Percentiles rank a stretch among this genome's conserved stretches.
These are phyloP conservation scores for Phyllotis vaccarum DNA, from an alignment of 2,797 vertebrate species.

Conservation along the genomic window DNA sequence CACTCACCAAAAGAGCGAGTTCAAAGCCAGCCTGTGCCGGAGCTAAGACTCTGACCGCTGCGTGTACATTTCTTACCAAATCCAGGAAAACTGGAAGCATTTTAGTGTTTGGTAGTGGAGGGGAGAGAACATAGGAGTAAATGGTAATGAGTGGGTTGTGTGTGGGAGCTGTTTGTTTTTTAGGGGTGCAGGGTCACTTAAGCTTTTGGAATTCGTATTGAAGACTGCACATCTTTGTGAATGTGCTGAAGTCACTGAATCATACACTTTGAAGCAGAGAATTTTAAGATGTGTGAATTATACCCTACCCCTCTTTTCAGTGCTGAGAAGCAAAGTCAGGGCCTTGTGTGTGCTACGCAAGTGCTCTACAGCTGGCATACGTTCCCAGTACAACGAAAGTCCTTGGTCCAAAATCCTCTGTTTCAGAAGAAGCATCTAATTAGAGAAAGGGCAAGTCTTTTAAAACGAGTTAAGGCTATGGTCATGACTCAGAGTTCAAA, in stretches of 20 bases:
- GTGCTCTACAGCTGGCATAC: background rate
- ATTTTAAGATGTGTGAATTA: conserved; percentile 36
- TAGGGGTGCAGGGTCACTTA: background rate
- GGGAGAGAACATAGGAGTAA: background rate
- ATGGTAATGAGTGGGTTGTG: background rate
- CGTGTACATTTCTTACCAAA: background rate
- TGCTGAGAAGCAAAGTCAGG: background rate
- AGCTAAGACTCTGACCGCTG: background rate
- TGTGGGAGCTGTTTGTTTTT: no score
- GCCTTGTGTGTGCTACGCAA: background rate
- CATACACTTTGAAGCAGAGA: conserved; percentile 23
- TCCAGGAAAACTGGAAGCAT: conserved; percentile 9
- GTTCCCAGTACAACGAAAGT: background rate
- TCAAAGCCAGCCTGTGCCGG: background rate
- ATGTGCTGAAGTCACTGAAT: conserved; percentile 11
- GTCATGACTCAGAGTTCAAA: no score
- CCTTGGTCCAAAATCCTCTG: background rate
- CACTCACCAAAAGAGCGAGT: background rate
- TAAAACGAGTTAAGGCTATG: background rate
- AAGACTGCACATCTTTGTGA: background rate
- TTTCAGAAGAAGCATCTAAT: background rate
- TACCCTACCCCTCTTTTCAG: background rate
- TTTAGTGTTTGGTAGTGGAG: background rate
- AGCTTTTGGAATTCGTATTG: background rate
- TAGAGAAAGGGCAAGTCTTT: background rate